Conservation (phyloP, 2,113 vertebrate genomes). For the Tor tambroides region DNA sequence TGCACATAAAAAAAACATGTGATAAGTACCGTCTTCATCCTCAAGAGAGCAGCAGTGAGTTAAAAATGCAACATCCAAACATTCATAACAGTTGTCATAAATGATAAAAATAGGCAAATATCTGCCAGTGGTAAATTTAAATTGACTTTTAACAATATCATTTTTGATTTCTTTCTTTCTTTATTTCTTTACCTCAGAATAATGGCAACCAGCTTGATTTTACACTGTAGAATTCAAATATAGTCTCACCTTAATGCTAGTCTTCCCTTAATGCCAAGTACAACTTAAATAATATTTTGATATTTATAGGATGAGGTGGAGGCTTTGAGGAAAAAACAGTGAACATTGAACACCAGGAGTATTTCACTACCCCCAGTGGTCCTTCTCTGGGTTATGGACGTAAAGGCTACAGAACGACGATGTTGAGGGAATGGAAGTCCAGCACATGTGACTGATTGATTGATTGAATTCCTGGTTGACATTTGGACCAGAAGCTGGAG, state of each 20-base stretch:
- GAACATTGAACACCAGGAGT: conserved; percentile 24
- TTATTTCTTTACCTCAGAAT: background rate
- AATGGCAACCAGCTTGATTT: background rate
- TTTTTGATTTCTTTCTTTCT: no score
- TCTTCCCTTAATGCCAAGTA: background rate
- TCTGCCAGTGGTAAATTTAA: background rate
- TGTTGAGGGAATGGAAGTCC: background rate
- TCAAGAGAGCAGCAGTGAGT: conserved; percentile 23
- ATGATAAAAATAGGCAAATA: background rate
- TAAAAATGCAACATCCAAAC: background rate
- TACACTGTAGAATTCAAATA: background rate
- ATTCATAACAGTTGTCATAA: background rate
- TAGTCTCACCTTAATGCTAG: background rate
- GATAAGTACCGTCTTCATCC: background rate
- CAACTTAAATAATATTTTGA: background rate
- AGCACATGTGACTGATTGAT: background rate
- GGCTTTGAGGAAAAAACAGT: conserved; percentile 65
- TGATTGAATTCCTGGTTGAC: background rate
- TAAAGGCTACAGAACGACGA: background rate
- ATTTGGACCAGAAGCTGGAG: background rate
- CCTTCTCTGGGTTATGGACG: background rate
- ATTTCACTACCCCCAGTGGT: background rate
- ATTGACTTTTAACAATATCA: background rate
- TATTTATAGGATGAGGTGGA: conserved; percentile 72
- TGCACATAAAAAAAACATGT: background rate